phyloP scores from a whole-genome alignment of 2,888 invertebrate species.

The Trichopria drosophilae region DNA sequence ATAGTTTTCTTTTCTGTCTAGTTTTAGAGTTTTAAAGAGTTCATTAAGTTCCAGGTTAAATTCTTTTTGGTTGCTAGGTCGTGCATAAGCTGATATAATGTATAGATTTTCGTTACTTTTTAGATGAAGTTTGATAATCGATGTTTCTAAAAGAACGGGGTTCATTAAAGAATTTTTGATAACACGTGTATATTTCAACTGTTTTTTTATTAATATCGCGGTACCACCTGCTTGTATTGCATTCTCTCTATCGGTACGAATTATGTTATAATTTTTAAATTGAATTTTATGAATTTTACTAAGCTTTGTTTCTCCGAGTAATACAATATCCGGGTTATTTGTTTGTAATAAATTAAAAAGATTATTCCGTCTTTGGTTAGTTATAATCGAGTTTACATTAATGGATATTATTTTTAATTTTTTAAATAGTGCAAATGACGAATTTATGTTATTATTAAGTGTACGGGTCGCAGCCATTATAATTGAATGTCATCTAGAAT shows the following conservation, averaged over 20 bases:
- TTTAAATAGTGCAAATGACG: no score
- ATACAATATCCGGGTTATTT: conserved; percentile 15
- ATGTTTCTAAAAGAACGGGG: no score
- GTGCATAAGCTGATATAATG: conserved; percentile 28
- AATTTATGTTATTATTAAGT: neutral
- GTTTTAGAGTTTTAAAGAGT: conserved; percentile 11
- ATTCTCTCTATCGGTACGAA: conserved; percentile 21
- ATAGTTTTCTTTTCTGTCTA: conserved; percentile 16
- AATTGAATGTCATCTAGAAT: neutral
- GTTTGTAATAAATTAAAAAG: conserved; percentile 5
- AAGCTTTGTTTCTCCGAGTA: conserved; percentile 26
- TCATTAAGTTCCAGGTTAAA: conserved; percentile 20
- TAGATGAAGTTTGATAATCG: conserved; percentile 24
- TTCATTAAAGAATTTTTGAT: conserved; percentile 8
- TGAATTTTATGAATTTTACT: conserved; percentile 14
- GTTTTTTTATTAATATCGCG: conserved; percentile 28
- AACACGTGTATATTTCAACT: conserved; percentile 16
- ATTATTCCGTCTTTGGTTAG: conserved; percentile 14
- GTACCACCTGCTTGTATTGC: conserved; percentile 25
- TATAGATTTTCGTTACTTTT: conserved; percentile 18
- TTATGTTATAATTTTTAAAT: conserved; percentile 20
- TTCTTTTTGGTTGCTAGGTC: conserved; percentile 5
- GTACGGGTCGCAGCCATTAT: neutral
- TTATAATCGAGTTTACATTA: conserved; percentile 29
- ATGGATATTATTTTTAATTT: conserved; percentile 24